These are phyloP conservation scores for Podocnemis expansa DNA, from an alignment of 2,113 vertebrate genomes.

Conservation along the genomic window DNA sequence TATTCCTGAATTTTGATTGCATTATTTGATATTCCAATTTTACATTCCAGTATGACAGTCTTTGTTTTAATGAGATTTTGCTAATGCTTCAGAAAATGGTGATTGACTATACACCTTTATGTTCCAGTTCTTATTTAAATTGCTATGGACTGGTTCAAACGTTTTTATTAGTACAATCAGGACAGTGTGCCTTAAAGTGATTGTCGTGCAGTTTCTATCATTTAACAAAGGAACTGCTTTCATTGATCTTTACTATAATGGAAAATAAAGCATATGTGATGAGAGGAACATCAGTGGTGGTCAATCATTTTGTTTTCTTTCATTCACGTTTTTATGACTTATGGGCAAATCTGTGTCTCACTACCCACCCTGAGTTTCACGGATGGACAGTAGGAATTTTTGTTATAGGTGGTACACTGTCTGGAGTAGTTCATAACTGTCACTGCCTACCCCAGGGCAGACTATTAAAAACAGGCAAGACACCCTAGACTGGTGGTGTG, in stretches of 20 bases:
- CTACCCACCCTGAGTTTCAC: not conserved
- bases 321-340: rapidly evolving
- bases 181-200: not conserved
- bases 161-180: not conserved
- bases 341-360: not conserved
- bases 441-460: no score
- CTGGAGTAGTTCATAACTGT: no score
- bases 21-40: not conserved
- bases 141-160: not conserved
- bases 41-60: no score
- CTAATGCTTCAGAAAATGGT: not conserved
- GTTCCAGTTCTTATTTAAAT: not conserved
- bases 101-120: rapidly evolving
- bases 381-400: not conserved
- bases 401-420: no score
- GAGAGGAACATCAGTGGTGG: not conserved
- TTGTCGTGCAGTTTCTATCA: not conserved
- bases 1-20: not conserved
- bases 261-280: not conserved
- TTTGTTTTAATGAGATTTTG: not conserved
- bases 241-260: not conserved
- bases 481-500: no score
- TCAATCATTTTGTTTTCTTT: not conserved
- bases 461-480: no score
- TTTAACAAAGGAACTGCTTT: not conserved